phyloP scores from a whole-genome alignment of 1,140 invertebrate species.

The Plutomurus gul region DNA sequence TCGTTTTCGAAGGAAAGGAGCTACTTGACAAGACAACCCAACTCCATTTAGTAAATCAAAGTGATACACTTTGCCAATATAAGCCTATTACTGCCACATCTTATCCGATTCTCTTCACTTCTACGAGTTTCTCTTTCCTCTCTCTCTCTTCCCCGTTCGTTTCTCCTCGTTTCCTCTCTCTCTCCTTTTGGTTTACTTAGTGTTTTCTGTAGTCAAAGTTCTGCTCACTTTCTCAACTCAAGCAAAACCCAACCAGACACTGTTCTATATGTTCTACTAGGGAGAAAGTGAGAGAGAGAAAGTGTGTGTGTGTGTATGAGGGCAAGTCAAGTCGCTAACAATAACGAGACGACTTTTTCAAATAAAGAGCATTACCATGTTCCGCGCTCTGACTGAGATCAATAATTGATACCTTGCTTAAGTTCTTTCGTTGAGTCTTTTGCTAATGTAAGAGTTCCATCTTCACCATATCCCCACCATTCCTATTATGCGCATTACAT shows the following conservation, averaged over 20 bases:
- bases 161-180: not conserved
- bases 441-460: conserved; percentile 9
- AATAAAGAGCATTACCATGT: conserved; percentile 43
- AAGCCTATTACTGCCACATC: conserved; percentile 38
- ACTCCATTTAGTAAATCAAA: conserved; percentile 44
- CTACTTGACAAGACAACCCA: conserved; percentile 39
- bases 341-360: conserved; percentile 25
- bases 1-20: conserved; percentile 23
- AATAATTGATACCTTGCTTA: conserved; percentile 38
- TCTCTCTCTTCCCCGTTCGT: not conserved
- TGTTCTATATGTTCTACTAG: not conserved
- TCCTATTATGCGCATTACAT: conserved; percentile 18
- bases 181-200: not conserved
- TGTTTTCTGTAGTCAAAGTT: not conserved
- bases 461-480: not conserved
- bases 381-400: conserved; percentile 9
- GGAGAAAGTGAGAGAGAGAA: not conserved
- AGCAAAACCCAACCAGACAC: not conserved
- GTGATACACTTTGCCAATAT: conserved; percentile 37
- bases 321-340: conserved; percentile 19
- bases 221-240: not conserved
- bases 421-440: conserved; percentile 14
- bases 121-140: not conserved
- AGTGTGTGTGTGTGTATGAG: not conserved
- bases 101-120: conserved; percentile 20